These are phyloP conservation scores for Trochalopteron elliotii DNA, from an alignment of 2,113 vertebrate species.

Conservation along the genomic window DNA sequence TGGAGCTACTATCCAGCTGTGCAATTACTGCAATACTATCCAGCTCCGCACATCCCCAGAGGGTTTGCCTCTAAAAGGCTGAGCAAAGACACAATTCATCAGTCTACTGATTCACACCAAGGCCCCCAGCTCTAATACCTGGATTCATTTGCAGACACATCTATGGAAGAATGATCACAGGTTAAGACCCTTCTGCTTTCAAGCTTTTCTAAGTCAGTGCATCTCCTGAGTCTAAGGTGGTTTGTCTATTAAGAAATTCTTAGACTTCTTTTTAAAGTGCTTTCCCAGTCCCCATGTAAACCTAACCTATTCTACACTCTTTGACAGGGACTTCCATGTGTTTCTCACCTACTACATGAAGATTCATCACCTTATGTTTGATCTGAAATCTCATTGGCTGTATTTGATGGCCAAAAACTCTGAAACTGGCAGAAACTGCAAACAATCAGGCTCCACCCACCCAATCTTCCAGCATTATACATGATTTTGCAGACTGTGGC, in stretches of 20 bases:
- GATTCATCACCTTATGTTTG: background rate
- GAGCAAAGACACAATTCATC: background rate
- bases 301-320: background rate
- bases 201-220: background rate
- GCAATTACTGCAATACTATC: background rate
- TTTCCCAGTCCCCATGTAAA: background rate
- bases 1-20: background rate
- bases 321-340: background rate
- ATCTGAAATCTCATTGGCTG: background rate
- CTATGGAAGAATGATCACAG: background rate
- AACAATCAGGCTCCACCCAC: background rate
- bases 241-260: background rate
- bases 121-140: background rate
- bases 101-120: background rate
- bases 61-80: background rate
- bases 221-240: background rate
- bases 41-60: background rate
- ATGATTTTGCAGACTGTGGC: background rate
- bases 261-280: background rate
- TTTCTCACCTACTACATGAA: background rate
- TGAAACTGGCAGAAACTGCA: background rate
- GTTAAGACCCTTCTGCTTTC: background rate
- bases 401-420: background rate
- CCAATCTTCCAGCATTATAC: background rate
- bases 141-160: background rate